Base-by-base conservation (phyloP, 2,113 vertebrate genomes). In the Poicephalus gulielmi region DNA sequence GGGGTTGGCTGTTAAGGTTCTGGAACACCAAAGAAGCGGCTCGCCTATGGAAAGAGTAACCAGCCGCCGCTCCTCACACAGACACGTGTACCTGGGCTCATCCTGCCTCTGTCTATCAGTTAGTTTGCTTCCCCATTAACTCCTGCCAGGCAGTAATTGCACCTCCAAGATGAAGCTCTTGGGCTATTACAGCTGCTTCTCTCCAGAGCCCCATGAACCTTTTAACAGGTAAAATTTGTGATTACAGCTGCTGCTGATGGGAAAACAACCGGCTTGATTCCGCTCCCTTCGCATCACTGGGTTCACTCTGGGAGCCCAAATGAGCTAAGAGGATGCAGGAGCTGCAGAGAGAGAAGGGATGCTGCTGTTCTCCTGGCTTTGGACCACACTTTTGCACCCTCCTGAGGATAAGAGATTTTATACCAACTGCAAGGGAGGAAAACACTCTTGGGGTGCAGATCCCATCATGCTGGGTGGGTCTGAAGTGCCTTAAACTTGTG, bases 81-180 rank as follows among this genome's bases (percentile, higher is more conserved):
- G 59, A 60, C 70, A 30, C 11, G 5, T 50, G 84, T 46, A 13
- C 81, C 33, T 7, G 49, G 50, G 17, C 20, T 88, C 68, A 66
- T 71, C 63, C 53, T 6, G 9, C 57, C 68, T 81, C 47, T 59
- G 59, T 8, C 3, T 47, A 31, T 5, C 1, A 4, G 7, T 23
- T 88, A 17, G 68, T 89, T 70, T 68, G 31, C 59, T 87, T 86
- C 49, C 28, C 94, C 27, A 41, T 81, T 63, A 89, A 66, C 11
- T 81, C 73, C 87, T 63, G 84, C 28, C 69, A 84, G 84, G 22
- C 50, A 83, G 89, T 92, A 96, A 94, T 60, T 82, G 47, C 39
- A 79, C 50, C 55, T 84, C 49, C 0, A 55, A 88, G 87, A 70
- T 70, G 73, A 83, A 89, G 37, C 43, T 80, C 63, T 60, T 59